These are phyloP conservation scores for Aphaenogaster floridana DNA, from an alignment of 1,140 invertebrate species.

Conservation along the genomic window DNA sequence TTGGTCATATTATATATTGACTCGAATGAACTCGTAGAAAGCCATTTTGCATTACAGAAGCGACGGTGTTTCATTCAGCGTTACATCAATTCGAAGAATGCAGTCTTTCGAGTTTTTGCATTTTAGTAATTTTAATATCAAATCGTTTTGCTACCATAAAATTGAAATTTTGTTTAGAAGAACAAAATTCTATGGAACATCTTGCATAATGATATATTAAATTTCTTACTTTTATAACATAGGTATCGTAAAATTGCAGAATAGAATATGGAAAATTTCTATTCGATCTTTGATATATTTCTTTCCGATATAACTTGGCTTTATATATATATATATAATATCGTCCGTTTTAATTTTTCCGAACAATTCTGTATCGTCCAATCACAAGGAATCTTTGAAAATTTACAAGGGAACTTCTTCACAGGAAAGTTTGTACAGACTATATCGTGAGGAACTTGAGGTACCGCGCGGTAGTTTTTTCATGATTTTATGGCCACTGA, in stretches of 20 bases:
- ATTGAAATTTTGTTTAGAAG: not conserved
- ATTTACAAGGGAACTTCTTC: conserved; percentile 8
- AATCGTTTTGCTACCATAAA: not conserved
- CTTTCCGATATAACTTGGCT: no score
- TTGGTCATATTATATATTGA: conserved; percentile 9
- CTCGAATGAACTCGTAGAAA: conserved; percentile 9
- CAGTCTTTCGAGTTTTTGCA: not conserved
- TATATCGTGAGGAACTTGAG: conserved; percentile 14
- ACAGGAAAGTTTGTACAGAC: not conserved
- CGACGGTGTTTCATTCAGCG: not conserved
- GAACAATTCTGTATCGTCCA: not conserved
- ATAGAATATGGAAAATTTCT: not conserved
- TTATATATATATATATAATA: not conserved
- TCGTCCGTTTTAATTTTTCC: conserved; percentile 16
- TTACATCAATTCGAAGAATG: not conserved
- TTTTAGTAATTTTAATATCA: not conserved
- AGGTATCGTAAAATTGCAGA: not conserved
- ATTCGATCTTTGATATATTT: not conserved
- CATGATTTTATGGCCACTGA: conserved; percentile 50
- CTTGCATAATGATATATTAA: not conserved
- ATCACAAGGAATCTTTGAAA: conserved; percentile 18
- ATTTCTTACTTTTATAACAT: not conserved
- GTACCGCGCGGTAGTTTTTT: conserved; percentile 10
- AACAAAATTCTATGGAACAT: not conserved
- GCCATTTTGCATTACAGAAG: not conserved